Evolutionary conservation across 2,888 invertebrate genomes (phyloP), one percentile per base, ranked within the genome.

Genomic region (Apamea anceps): DNA sequence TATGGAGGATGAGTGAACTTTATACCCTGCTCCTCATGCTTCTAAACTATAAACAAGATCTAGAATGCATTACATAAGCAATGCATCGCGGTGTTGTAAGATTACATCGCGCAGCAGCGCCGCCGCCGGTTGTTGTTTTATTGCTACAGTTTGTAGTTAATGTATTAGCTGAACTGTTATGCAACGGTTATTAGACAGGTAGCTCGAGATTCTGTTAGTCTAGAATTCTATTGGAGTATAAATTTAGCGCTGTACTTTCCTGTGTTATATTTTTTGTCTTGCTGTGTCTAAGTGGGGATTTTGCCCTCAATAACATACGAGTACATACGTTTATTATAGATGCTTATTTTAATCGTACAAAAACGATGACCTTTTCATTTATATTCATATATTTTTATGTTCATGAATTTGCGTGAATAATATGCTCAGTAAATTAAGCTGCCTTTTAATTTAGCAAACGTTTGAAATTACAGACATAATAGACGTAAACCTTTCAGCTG

Each of bases 61-160:
- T 51, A 75, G 62, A 62, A 75, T 72, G 67, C 65, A 79, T 72
- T 72, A 75, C 84, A 72, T 68, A 51, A 76, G 68, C 76, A 68
- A 79, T 83, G 79, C 76, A 85, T 54, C 18, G 37, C 32, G 21
- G 32, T 48, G 28, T 4, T 15, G 32, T 18, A 28, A 45, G 71
- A 72, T 74, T 71, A 81, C 77, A 68, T 32, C 25, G 60, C 76
- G 13, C 4, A 42, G 5, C n/a, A 15, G 32, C 0, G n/a, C 74
- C 45, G 13, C n/a, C 0, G n/a, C 74, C 45, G 13, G 21, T 42
- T 32, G 63, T n/a, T 65, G 79, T 72, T 74, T 68, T 48, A 79
- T 77, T 76, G 73, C 57, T 42, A 15, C 28, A 65, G 37, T 65
- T 60, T 32, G 51, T 51, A 77, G 63, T 68, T 72, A 71, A 71